Evolutionary conservation across 2,797 vertebrate genomes (phyloP), one percentile per base, ranked within the genome.

Genomic region (Numenius phaeopus): DNA sequence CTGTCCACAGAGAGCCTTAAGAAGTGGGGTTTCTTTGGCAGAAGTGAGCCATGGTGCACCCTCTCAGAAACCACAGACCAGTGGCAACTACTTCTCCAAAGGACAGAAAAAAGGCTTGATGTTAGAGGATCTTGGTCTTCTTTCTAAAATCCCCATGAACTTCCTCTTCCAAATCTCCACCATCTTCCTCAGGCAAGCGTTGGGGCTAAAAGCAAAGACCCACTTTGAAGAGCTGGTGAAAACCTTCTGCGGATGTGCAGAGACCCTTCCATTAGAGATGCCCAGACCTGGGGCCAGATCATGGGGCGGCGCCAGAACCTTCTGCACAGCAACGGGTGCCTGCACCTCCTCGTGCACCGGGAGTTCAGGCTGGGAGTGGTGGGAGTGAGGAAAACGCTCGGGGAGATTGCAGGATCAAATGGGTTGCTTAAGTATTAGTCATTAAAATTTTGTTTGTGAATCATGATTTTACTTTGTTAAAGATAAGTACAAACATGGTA

Each of bases 371-470:
- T 93, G 86, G 87, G 81, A 91, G 91, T 55, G 61, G 87, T 90
- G 89, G 73, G 91, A 94, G 80, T 80, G 54, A 86, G 73, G 83
- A 77, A 75, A 96, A 66, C 0, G 8, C 79, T 72, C 2, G 1
- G 37, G 66, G 64, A 61, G 18, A 11, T 69, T 78, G 79, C 42
- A 90, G 90, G 69, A 94, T 96, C 79, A 96, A 93, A 92, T 92
- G 81, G 27, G 11, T 87, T 87, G 34, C 40, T 89, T 94, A 83
- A 93, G 64, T 32, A 39, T 22, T 16, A 78, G 75, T 40, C 7
- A 75, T 92, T 76, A 77, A 13, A 67, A 73, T 61, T 94, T 78
- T 83, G 92, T 83, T 78, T 91, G 59, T 70, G 86, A 79, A 92
- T 58, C 66, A 79, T 34, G 46, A 17, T 84, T 95, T 92, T 78